Base-by-base conservation (phyloP, 2,888 invertebrate species). In the Dryococelus australis region DNA sequence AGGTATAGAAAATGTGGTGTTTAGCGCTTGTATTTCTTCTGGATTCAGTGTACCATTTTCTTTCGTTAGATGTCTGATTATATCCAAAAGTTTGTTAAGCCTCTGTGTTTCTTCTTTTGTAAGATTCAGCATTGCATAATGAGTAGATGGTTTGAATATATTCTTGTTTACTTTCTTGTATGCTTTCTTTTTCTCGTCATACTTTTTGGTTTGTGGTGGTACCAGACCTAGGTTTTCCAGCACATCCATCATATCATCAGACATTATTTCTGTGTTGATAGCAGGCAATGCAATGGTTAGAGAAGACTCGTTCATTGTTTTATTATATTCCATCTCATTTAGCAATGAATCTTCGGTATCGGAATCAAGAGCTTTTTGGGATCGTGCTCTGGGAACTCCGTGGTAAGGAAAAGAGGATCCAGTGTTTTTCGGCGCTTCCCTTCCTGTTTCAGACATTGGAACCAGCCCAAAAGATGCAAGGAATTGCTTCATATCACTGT, bases 381-480 rank as follows among this genome's bases (percentile, higher is more conserved):
- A n/a, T 84, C 88, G 43, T 84, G 83, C 80, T 80, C 81, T 43
- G 65, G 24, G 28, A 81, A 43, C 43, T 20, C 27, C 47, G 35
- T 43, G 20, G 0, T 78, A 13, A 80, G 80, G 28, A 28, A 28
- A 28, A 9, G 80, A 28, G 12, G 12, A n/a, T 24, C 43, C 83
- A 27, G n/a, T 83, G 28, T 84, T 43, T 27, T n/a, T 84, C 65
- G 86, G 24, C 8, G 43, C 80, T 51, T 27, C 35, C 35, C 79
- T 80, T 8, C 28, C 79, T 24, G 81, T 43, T 80, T 84, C 85
- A n/a, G 87, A 85, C 84, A 83, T 83, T 35, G 90, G 87, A 0
- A 93, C 91, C 0, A 93, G 90, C 1, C 93, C 93, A 87, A 93
- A 93, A 51, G 90, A 91, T 0, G 92, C 92, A 78, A 93, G 88